Base-by-base conservation (phyloP, 2,797 vertebrate species). In the Passerculus sandwichensis region DNA sequence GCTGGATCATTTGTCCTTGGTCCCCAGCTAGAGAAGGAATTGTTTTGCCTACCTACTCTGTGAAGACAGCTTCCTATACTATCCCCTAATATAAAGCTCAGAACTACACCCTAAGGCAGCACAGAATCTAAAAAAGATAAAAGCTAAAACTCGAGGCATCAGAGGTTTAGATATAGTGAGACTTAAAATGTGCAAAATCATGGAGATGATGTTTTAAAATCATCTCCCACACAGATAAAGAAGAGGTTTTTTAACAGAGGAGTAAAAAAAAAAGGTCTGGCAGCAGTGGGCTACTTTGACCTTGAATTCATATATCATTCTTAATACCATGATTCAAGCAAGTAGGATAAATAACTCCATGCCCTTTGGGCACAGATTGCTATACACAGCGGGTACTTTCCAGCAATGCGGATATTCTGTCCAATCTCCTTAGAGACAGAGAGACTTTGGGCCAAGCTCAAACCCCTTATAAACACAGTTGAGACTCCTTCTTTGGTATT, bases 331-430 rank as follows among this genome's bases (percentile, higher is more conserved):
- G 83, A 85, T 85, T 88, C 74, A 76, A 90, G 66, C 64, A 92
- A 93, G 64, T 50, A 76, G 74, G 74, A 86, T 85, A 91, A 96
- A 91, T 90, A 94, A 90, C 60, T 90, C 71, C 21, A 30, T 93
- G 89, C 60, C 89, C 85, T 96, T 94, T 94, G 90, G 77, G 85
- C 76, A 90, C 54, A 51, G 64, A 61, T 64, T 86, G 57, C 77
- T 66, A n/a, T 77, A 73, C 83, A 88, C 88, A 84, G 74, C 0
- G 2, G 71, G 82, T 76, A 45, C 88, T 94, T 94, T 82, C 85
- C 80, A 82, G 73, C 71, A 81, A 71, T 84, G 71, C 0, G 0
- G 80, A 86, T 93, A 92, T 85, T 92, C 83, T 88, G 22, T 42
- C 50, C 93, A 65, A 2, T 84, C 77, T 86, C 61, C 74, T 47